Percentiles rank a stretch among this genome's conserved stretches.
phyloP scores from a whole-genome alignment of 2,113 vertebrate species.

The Thryonomys swinderianus region DNA sequence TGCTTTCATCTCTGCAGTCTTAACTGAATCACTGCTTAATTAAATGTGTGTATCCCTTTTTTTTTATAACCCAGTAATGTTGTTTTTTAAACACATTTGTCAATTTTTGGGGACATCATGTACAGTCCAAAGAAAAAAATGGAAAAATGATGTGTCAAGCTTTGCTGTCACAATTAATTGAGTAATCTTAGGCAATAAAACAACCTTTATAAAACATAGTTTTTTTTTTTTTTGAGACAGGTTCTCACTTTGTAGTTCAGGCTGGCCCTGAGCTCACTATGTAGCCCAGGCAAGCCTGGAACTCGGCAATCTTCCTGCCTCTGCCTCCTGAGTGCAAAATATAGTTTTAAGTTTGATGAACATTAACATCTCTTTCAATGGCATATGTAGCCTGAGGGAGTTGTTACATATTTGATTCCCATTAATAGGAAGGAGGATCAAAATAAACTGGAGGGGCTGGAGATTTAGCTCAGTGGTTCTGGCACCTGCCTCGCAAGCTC shows the following conservation, averaged over 20 bases:
- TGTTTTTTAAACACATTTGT: background rate
- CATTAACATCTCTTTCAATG: background rate
- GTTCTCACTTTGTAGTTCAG: too few species aligned
- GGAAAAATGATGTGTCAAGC: background rate
- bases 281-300: too few species aligned
- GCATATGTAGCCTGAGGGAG: background rate
- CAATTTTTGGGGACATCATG: background rate
- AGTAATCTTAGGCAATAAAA: background rate
- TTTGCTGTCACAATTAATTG: background rate
- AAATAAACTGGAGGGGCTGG: too few species aligned
- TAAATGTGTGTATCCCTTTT: background rate
- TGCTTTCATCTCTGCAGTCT: background rate
- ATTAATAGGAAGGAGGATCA: background rate
- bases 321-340: too few species aligned
- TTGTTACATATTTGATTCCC: background rate
- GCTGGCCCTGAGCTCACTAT: too few species aligned
- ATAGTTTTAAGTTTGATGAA: background rate
- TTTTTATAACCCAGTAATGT: background rate
- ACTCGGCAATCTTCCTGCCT: too few species aligned
- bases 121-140: constrained; percentile 7
- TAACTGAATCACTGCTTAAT: background rate
- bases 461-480: too few species aligned
- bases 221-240: too few species aligned
- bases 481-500: too few species aligned
- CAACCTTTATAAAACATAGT: constrained; percentile 5